Evolutionary conservation across 2,113 vertebrate genomes (phyloP).

Genomic region (Scalopus aquaticus): DNA sequence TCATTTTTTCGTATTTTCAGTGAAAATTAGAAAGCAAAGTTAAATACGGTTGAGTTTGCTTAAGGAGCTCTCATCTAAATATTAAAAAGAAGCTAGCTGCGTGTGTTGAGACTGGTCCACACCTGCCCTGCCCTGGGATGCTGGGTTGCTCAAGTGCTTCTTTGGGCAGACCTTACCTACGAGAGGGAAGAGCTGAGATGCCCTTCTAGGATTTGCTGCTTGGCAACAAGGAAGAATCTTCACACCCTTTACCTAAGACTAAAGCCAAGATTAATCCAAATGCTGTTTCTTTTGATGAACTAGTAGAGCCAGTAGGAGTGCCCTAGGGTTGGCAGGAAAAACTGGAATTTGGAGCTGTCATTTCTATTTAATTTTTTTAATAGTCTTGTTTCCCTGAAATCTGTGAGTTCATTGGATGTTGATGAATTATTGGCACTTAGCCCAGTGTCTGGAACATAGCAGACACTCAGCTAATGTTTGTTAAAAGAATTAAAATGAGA

Average conservation of each 20-base stretch:
- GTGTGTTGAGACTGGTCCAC: background rate
- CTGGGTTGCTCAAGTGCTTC: rapidly evolving
- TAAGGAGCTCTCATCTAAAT: background rate
- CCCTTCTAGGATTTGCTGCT: background rate
- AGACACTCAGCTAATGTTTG: background rate
- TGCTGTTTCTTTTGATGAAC: background rate
- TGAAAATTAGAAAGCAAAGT: background rate
- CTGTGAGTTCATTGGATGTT: background rate
- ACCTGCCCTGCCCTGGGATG: background rate
- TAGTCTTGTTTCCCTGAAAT: background rate
- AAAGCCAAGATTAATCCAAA: background rate
- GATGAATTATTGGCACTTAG: background rate
- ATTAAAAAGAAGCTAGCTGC: background rate
- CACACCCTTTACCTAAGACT: background rate
- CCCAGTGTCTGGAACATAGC: background rate
- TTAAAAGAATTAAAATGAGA: background rate
- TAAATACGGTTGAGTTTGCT: background rate
- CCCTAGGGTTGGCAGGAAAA: conserved; percentile 31
- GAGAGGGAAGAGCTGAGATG: background rate
- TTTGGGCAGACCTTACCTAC: background rate
- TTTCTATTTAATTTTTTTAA: background rate
- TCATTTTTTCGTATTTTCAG: background rate
- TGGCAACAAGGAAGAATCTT: rapidly evolving
- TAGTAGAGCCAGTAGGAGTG: background rate
- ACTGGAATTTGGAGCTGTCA: background rate